phyloP scores from a whole-genome alignment of 2,113 vertebrate genomes.

The Lepisosteus oculatus region DNA sequence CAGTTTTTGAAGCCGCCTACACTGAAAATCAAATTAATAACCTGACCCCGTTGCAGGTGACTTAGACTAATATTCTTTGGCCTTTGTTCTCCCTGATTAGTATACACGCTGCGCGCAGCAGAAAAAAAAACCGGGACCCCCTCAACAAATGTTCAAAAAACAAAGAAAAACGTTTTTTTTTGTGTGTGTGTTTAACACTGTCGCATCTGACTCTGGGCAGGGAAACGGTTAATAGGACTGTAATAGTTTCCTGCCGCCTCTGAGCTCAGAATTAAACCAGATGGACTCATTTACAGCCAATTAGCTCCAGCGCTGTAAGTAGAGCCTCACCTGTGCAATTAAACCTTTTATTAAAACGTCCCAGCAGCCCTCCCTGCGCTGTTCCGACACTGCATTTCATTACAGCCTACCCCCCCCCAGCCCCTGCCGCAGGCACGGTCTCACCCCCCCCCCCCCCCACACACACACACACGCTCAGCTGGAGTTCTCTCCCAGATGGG shows the following conservation, averaged over 20 bases:
- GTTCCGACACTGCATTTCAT: conserved; percentile 8
- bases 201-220: not conserved
- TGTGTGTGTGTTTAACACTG: too few species aligned
- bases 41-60: too few species aligned
- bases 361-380: conserved; percentile 30
- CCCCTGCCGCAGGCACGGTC: not conserved
- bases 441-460: not conserved
- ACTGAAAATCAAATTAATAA: too few species aligned
- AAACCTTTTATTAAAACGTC: conserved; percentile 53
- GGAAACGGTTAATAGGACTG: conserved; percentile 3
- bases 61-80: too few species aligned
- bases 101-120: too few species aligned
- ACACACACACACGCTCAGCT: not conserved
- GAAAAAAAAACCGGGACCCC: too few species aligned
- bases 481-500: conserved; percentile 24
- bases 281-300: conserved; percentile 69
- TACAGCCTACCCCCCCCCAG: not conserved
- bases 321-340: conserved; percentile 55
- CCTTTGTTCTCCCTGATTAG: too few species aligned
- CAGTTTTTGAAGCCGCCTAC: too few species aligned
- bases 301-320: conserved; percentile 56
- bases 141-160: too few species aligned
- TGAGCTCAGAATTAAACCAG: conserved; percentile 59
- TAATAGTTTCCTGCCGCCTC: conserved; percentile 36
- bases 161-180: too few species aligned